phyloP scores from a whole-genome alignment of 2,797 vertebrate species.

The Aphelocoma californica region DNA sequence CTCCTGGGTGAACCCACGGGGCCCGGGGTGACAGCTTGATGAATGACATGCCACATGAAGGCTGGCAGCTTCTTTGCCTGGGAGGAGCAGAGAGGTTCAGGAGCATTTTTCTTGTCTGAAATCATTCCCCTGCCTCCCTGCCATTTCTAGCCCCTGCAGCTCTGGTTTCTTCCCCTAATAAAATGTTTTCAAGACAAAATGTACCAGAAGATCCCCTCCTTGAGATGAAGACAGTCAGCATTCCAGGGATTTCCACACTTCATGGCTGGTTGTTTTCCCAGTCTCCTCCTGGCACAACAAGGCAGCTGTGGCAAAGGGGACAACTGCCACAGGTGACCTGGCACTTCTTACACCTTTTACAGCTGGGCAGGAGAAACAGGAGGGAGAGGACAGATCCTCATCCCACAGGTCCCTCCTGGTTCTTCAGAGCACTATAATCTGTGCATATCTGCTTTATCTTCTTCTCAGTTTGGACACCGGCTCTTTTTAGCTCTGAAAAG shows the following conservation, averaged over 20 bases:
- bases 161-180: not conserved
- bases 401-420: not conserved
- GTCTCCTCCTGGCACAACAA: not conserved
- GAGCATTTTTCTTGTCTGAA: conserved; percentile 67
- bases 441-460: not conserved
- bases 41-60: conserved; percentile 46
- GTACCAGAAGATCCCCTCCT: not conserved
- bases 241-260: not conserved
- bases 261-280: not conserved
- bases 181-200: not conserved
- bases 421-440: not conserved
- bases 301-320: not conserved
- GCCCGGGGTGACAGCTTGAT: conserved; percentile 47
- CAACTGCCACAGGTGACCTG: not conserved
- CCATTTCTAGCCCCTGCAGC: not conserved
- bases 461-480: not conserved
- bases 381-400: not conserved
- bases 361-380: not conserved
- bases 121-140: conserved; percentile 19
- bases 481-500: not conserved
- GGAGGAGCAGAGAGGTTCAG: conserved; percentile 32
- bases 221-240: not conserved
- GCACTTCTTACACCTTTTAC: not conserved
- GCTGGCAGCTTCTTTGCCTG: conserved; percentile 58
- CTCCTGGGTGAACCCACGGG: not conserved